Conservation (phyloP, 2,888 invertebrate species). For the Macrophya alboannulata region DNA sequence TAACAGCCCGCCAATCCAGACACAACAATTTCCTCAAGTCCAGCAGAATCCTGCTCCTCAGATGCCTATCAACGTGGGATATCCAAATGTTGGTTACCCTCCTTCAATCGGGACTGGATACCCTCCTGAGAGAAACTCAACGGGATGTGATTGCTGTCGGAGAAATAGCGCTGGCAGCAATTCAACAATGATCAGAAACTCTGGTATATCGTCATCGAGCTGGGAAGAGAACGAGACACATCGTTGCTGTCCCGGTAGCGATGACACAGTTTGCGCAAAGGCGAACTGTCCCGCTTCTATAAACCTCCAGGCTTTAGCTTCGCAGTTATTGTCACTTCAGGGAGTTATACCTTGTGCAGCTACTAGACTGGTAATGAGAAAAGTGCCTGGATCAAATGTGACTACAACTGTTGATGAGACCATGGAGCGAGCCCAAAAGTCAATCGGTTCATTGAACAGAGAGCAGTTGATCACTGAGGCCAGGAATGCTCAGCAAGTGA, state of each 20-base stretch:
- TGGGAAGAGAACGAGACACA: constrained; percentile 62
- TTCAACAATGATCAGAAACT: not conserved
- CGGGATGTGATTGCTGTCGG: constrained; percentile 59
- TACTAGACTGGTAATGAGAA: constrained; percentile 72
- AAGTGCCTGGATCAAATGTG: constrained; percentile 73
- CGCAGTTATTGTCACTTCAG: constrained; percentile 74
- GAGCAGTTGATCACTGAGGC: constrained; percentile 75
- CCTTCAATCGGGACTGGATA: not conserved
- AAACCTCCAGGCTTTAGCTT: constrained; percentile 74
- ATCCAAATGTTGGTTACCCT: not conserved
- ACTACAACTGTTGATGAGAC: constrained; percentile 71
- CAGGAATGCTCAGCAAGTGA: constrained; percentile 72
- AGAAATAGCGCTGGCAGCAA: not conserved
- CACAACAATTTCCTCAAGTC: constrained; percentile 8
- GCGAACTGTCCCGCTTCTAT: constrained; percentile 73
- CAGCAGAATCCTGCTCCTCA: constrained; percentile 7
- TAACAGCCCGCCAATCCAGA: constrained; percentile 55
- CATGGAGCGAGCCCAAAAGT: constrained; percentile 70
- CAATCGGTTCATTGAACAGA: constrained; percentile 68
- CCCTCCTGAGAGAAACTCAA: constrained; percentile 43
- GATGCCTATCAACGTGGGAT: constrained; percentile 2
- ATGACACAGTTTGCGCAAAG: constrained; percentile 70
- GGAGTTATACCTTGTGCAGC: constrained; percentile 74
- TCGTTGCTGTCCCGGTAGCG: constrained; percentile 63
- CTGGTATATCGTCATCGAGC: not conserved